Conservation (phyloP, 2,113 vertebrate species). For the Myotis yumanensis region DNA sequence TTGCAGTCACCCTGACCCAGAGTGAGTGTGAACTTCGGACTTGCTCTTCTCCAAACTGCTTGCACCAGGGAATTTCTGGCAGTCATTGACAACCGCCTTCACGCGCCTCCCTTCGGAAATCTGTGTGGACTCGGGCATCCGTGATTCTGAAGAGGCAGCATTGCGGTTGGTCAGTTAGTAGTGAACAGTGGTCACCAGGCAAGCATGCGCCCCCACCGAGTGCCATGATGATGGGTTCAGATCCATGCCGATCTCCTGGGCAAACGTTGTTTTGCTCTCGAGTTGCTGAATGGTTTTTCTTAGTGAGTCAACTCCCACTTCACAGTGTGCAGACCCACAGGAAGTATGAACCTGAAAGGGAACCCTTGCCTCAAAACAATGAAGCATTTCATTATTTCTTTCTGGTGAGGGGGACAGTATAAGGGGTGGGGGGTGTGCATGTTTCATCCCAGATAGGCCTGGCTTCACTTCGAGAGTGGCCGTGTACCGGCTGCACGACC, state of each 20-base stretch:
- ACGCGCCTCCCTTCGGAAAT: constrained; percentile 39
- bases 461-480: not conserved
- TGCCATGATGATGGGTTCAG: constrained; percentile 59
- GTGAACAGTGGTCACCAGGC: constrained; percentile 59
- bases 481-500: too few relatives aligned
- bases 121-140: constrained; percentile 39
- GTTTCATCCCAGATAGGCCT: rapidly evolving
- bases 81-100: constrained; percentile 52
- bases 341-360: constrained; percentile 60
- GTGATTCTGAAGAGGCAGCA: not conserved
- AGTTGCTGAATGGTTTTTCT: constrained; percentile 59
- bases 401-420: not conserved
- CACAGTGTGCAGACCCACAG: not conserved
- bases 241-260: constrained; percentile 67
- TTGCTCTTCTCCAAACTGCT: not conserved
- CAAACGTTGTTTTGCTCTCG: constrained; percentile 68
- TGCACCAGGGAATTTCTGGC: not conserved
- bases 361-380: constrained; percentile 37
- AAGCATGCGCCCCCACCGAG: constrained; percentile 46
- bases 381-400: not conserved
- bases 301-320: constrained; percentile 73
- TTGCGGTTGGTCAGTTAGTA: constrained; percentile 59
- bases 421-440: rapidly evolving
- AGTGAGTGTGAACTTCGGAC: not conserved
- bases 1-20: not conserved